Evolutionary conservation across 2,888 invertebrate species (phyloP), one percentile per base, ranked within the genome.

Genomic region (Crocallis elinguaria): DNA sequence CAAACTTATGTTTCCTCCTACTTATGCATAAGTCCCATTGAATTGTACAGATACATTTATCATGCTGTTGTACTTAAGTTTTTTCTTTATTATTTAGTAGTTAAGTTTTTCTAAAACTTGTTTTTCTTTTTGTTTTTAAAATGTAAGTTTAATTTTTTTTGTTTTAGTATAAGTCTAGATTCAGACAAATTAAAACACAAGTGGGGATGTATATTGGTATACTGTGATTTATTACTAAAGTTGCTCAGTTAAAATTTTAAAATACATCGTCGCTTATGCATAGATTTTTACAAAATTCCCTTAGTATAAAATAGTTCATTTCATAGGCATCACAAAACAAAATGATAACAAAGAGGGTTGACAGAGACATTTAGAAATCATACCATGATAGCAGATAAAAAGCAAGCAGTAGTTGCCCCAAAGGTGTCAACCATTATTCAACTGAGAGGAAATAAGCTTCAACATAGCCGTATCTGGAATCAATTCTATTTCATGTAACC

Each of bases 241-340:
- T 87, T 88, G 86, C 88, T 88, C 87, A 88, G 71, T 86, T 80
- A 64, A 79, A 81, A 82, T 81, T 85, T 84, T 84, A 79, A 64
- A 48, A 67, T 75, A 75, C n/a, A n/a, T n/a, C n/a, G 67, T 72
- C 71, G 65, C 57, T 49, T 61, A 57, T 59, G 60, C 49, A 66
- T 75, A 77, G 65, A 55, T 66, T 71, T 64, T 71, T 33, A 17
- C 29, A 42, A 52, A 59, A 52, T 55, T 43, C 52, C 29, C 6
- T 29, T 39, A 39, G 37, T 57, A 39, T 54, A 51, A 57, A 45
- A 17, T 30, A 52, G 33, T 19, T 32, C 25, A 33, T 27, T 29
- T 52, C 27, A 43, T 29, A 13, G 11, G n/a, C 39, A 36, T 45
- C 17, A 35, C 19, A 23, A 12, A 30, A 14, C 27, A 13, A 21